A percentile compares a stretch with the other conserved stretches of the same genome.
Evolutionary conservation across 1,140 invertebrate genomes (phyloP).

Genomic region (Bombus breviceps): DNA sequence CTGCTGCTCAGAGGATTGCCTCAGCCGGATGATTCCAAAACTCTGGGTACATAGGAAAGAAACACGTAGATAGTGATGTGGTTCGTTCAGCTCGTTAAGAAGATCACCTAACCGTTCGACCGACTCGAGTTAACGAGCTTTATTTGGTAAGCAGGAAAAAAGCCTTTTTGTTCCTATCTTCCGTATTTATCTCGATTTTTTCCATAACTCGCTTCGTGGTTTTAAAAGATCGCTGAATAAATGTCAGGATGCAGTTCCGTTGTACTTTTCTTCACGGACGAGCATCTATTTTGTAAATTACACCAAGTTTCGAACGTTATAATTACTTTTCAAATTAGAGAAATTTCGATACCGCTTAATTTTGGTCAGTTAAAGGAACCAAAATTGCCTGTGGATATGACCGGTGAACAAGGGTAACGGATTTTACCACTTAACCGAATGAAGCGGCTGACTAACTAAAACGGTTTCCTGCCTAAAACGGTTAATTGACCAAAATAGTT

Average conservation of each 20-base stretch:
- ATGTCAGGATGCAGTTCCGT: not conserved
- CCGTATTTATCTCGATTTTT: not conserved
- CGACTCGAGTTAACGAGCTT: slow-evolving; percentile 22
- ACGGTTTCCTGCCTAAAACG: slow-evolving; percentile 32
- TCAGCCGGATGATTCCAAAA: slow-evolving; percentile 53
- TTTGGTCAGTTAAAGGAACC: not conserved
- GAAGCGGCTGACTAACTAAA: slow-evolving; percentile 29
- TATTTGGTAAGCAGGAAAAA: slow-evolving; percentile 20
- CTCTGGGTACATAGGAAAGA: not conserved
- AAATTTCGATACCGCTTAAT: not conserved
- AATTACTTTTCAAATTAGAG: not conserved
- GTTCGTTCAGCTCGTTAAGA: slow-evolving; percentile 37
- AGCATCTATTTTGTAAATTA: not conserved
- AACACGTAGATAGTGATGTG: not conserved
- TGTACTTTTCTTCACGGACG: not conserved
- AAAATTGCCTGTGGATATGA: not conserved
- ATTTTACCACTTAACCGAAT: slow-evolving; percentile 30
- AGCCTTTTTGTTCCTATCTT: not conserved
- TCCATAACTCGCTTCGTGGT: not conserved
- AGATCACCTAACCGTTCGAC: slow-evolving; percentile 22
- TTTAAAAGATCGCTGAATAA: not conserved
- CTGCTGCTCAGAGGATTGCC: slow-evolving; percentile 29
- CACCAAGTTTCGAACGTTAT: not conserved
- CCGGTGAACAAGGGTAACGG: slow-evolving; percentile 20
- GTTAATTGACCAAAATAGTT: slow-evolving; percentile 39